A percentile compares a stretch with the other conserved stretches of the same genome.
Evolutionary conservation across 2,888 invertebrate species (phyloP).

Genomic region (Adelphocoris suturalis): DNA sequence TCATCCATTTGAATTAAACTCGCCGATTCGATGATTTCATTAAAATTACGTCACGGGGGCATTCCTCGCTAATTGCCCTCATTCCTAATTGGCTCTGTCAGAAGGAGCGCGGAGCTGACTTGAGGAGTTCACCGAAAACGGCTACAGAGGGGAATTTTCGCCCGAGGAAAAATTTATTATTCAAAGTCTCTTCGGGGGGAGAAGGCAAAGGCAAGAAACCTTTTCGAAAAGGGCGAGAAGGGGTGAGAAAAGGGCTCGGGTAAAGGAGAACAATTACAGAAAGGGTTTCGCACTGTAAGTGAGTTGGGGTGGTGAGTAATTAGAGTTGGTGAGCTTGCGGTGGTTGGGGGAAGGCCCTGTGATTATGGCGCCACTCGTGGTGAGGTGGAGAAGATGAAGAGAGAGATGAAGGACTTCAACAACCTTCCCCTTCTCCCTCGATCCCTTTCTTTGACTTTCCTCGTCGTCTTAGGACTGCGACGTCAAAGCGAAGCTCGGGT

Average conservation of each 20-base stretch:
- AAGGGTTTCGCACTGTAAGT: conserved; percentile 28
- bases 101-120: neutral
- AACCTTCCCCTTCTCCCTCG: neutral
- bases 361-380: conserved; percentile 2
- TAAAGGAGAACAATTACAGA: conserved; percentile 24
- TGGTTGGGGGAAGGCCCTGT: neutral
- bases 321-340: conserved; percentile 11
- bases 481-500: too few relatives aligned
- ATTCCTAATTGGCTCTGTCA: conserved; percentile 26
- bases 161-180: conserved; percentile 18
- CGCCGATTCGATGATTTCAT: conserved; percentile 7
- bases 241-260: neutral
- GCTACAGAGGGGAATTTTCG: conserved; percentile 15
- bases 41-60: conserved; percentile 22
- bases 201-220: neutral
- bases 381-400: neutral
- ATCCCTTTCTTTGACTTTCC: too few relatives aligned
- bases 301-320: conserved; percentile 20
- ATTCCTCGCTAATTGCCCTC: conserved; percentile 3
- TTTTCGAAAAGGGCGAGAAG: neutral
- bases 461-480: too few relatives aligned
- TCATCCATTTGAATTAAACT: neutral
- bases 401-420: conserved; percentile 1
- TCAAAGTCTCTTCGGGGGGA: neutral
- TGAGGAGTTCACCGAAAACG: conserved; percentile 19